Evolutionary conservation across 2,888 invertebrate genomes (phyloP), one percentile per base, ranked within the genome.

Genomic region (Patella pellucida): DNA sequence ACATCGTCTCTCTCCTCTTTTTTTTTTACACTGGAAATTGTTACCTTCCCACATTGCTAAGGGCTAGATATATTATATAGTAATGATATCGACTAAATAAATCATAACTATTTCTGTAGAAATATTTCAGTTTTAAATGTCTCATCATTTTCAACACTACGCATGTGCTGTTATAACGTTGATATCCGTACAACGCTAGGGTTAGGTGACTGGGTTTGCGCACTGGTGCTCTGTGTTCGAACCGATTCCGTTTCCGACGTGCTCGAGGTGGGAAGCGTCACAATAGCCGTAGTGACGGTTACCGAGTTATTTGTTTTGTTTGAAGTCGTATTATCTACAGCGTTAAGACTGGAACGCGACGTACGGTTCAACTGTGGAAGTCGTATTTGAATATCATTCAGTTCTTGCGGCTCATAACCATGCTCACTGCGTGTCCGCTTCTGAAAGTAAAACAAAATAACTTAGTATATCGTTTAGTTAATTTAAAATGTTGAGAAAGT

Each of bases 331-430:
- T 83, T 73, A 52, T 76, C 76, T 50, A 77, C 72, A 16, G 75
- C 75, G 76, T 84, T 83, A 67, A 88, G 84, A 72, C 87, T 88
- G 51, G 88, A 86, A 52, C 87, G 78, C 9, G 89, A 87, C 1
- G 85, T 82, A 27, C 87, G 79, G 76, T 87, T 83, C 41, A 82
- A 74, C 31, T 86, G 82, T 19, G 88, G 88, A 71, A 86, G 80
- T 73, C 87, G 84, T 54, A 89, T 87, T 79, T 87, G 86, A 67
- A 88, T 85, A 79, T 89, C 89, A 79, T 88, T 89, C 75, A 89
- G 76, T 74, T 89, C 89, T 71, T 88, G 87, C 41, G 85, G 85
- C 50, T 85, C 86, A 19, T 81, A 76, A 50, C 84, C 83, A 56
- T 80, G 78, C 23, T 73, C 76, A 72, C 62, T 70, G 72, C 70